These are phyloP conservation scores for Napeogenes inachia DNA, from an alignment of 2,888 invertebrate species.

Conservation along the genomic window DNA sequence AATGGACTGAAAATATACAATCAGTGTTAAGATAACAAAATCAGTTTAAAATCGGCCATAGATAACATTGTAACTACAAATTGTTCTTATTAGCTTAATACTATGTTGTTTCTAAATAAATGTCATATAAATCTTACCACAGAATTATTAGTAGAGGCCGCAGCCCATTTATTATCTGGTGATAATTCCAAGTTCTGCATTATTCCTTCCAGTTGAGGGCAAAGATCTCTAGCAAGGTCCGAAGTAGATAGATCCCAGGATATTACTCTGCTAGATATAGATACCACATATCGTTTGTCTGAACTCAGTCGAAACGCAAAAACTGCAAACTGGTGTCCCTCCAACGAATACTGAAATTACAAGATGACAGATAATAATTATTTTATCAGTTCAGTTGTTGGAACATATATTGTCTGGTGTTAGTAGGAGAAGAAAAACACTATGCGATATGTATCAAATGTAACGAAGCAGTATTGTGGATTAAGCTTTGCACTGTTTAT, in stretches of 20 bases:
- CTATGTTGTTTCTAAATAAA: no score
- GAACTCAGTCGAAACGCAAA: constrained; percentile 94
- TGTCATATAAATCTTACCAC: constrained; percentile 73
- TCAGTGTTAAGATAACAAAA: constrained; percentile 4
- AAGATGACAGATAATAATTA: background rate
- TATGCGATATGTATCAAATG: no score
- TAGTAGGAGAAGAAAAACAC: no score
- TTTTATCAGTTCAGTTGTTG: no score
- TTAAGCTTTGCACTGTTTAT: no score
- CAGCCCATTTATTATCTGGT: constrained; percentile 96
- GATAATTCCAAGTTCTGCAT: constrained; percentile 96
- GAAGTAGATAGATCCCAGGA: constrained; percentile 98
- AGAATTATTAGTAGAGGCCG: constrained; percentile 96
- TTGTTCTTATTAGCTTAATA: no score
- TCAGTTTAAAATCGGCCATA: background rate
- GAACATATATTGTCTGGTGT: no score
- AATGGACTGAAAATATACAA: constrained; percentile 80
- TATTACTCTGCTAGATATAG: constrained; percentile 96
- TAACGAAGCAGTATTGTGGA: no score
- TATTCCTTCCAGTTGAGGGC: constrained; percentile 95
- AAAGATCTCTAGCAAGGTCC: constrained; percentile 94
- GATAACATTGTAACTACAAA: no score
- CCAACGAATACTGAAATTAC: constrained; percentile 88
- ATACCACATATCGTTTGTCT: constrained; percentile 94
- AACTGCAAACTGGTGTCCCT: constrained; percentile 98